These are phyloP conservation scores for Ernsta delagoae DNA, from an alignment of 2,888 invertebrate species.

Conservation along the genomic window DNA sequence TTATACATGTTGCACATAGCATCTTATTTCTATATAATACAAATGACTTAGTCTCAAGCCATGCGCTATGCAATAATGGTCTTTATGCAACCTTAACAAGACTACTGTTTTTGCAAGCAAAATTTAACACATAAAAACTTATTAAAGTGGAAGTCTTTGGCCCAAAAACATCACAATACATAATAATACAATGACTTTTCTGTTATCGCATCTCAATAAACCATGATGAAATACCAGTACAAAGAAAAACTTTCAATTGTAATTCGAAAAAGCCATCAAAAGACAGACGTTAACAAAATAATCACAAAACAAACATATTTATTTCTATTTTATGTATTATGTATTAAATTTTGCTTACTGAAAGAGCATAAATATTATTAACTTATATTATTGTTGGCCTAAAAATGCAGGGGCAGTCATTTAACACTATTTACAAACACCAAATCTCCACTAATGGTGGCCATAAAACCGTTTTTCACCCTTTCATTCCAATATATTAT, in stretches of 20 bases:
- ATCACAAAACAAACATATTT: not conserved
- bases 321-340: not conserved
- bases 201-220: not conserved
- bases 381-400: slow-evolving; percentile 22
- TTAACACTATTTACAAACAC: slow-evolving; percentile 24
- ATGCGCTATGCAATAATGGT: slow-evolving; percentile 33
- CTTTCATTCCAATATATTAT: not conserved
- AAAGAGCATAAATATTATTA: not conserved
- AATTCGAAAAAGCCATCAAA: not conserved
- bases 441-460: not conserved
- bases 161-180: slow-evolving; percentile 20
- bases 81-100: slow-evolving; percentile 23
- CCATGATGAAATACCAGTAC: not conserved
- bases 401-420: slow-evolving; percentile 34
- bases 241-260: not conserved
- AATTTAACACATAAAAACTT: slow-evolving; percentile 10
- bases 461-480: not conserved
- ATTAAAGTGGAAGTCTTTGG: slow-evolving; percentile 25
- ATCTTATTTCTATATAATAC: slow-evolving; percentile 36
- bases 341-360: slow-evolving; percentile 27
- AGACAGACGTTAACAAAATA: no score
- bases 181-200: slow-evolving; percentile 1
- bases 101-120: slow-evolving; percentile 28
- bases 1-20: slow-evolving; percentile 39
- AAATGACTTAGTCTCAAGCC: slow-evolving; percentile 46